These are phyloP conservation scores for Sorex araneus DNA, from an alignment of 2,113 vertebrate species.

Conservation along the genomic window DNA sequence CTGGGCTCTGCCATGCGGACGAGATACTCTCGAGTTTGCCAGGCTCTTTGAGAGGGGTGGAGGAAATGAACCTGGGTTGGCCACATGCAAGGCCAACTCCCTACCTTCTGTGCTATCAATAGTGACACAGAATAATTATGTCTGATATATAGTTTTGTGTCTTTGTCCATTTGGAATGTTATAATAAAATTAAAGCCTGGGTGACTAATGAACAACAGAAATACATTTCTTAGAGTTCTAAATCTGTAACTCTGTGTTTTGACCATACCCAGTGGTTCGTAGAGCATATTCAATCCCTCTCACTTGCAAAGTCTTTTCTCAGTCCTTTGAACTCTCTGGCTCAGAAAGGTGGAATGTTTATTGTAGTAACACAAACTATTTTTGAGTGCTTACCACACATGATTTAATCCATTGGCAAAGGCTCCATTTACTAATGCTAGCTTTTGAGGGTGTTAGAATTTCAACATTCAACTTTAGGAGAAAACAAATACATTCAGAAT, in stretches of 20 bases:
- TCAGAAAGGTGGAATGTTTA: not conserved
- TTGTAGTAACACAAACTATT: not conserved
- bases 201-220: not conserved
- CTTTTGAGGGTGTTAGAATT: not conserved
- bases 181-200: not conserved
- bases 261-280: no score
- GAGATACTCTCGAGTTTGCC: no score
- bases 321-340: no score
- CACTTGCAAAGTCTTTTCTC: no score
- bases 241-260: no score
- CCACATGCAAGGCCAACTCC: no score
- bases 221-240: not conserved
- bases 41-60: no score
- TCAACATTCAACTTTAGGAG: slow-evolving; percentile 1
- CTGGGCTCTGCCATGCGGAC: no score
- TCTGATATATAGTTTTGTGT: not conserved
- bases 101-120: no score
- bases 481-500: not conserved
- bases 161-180: not conserved
- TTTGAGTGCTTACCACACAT: not conserved
- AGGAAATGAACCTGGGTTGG: no score
- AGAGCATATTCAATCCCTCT: no score
- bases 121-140: not conserved
- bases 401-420: not conserved
- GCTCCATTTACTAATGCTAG: not conserved